These are phyloP conservation scores for Thamnophis elegans DNA, from an alignment of 2,797 vertebrate species.

Conservation along the genomic window DNA sequence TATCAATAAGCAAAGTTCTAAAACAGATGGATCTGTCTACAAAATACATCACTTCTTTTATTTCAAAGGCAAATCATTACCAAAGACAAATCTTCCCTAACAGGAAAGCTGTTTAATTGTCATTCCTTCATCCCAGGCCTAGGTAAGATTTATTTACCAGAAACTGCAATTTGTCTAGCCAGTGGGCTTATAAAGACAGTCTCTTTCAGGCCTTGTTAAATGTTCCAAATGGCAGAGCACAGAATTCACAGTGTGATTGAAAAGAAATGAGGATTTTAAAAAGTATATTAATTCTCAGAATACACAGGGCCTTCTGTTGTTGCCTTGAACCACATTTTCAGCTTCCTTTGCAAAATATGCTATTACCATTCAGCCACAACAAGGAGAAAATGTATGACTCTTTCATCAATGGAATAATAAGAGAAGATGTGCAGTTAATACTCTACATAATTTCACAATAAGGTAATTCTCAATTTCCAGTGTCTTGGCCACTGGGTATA, in stretches of 20 bases:
- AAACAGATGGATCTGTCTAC: not conserved
- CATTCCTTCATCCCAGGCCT: not conserved
- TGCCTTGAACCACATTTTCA: not conserved
- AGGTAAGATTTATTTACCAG: not conserved
- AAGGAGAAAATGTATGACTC: not conserved
- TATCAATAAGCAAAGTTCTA: not conserved
- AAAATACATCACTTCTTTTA: not conserved
- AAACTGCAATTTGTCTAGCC: not conserved
- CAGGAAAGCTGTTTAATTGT: not conserved
- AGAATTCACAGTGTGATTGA: not conserved
- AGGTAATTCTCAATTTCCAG: not conserved
- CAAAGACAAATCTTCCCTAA: not conserved
- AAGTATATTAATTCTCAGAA: not conserved
- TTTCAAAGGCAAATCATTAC: not conserved
- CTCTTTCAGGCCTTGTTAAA: not conserved
- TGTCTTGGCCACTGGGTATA: not conserved
- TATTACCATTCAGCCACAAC: not conserved
- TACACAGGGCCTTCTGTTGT: not conserved
- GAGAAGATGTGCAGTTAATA: not conserved
- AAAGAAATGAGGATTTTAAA: not conserved
- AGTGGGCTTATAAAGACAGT: not conserved
- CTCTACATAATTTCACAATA: not conserved
- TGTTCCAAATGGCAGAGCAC: not conserved
- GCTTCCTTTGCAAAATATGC: not conserved
- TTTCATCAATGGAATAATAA: not conserved